Percentiles rank a stretch among this genome's conserved stretches.
Evolutionary conservation across 2,113 vertebrate species (phyloP).

Genomic region (Clarias magur): DNA sequence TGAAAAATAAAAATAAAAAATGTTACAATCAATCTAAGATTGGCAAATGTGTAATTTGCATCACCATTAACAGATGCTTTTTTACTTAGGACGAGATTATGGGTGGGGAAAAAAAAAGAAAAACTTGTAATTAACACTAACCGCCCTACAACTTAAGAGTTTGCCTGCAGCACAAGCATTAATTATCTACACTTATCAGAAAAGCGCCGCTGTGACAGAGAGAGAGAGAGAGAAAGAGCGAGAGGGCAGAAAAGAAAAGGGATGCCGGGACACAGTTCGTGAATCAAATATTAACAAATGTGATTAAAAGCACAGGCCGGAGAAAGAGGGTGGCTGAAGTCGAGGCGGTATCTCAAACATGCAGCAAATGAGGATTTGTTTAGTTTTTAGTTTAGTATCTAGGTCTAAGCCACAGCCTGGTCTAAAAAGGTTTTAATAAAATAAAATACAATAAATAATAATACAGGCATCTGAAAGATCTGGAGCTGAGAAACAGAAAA

Average conservation of each 20-base stretch:
- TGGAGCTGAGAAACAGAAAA: background rate
- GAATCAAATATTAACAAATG: conserved; percentile 46
- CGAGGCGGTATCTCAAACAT: background rate
- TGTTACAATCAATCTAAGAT: conserved; percentile 22
- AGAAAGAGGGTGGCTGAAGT: background rate
- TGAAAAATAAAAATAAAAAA: background rate
- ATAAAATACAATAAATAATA: too few species aligned
- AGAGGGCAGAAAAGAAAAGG: background rate
- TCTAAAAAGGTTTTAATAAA: background rate
- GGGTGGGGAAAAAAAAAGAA: background rate
- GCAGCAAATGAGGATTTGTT: background rate
- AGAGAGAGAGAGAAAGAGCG: background rate
- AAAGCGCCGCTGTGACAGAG: background rate
- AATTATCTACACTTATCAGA: conserved; percentile 48
- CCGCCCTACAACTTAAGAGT: conserved; percentile 47
- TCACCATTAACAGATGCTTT: conserved; percentile 52
- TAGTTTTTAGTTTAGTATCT: background rate
- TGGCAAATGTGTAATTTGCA: conserved; percentile 33
- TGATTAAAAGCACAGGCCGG: background rate
- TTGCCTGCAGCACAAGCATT: conserved; percentile 43
- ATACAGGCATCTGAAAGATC: background rate
- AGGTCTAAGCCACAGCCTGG: background rate
- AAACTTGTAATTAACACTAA: conserved; percentile 54
- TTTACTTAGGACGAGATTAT: conserved; percentile 36
- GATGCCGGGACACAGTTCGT: conserved; percentile 13